Percentiles rank a stretch among this genome's conserved stretches.
Conservation (phyloP, 2,888 invertebrate genomes). For the Drosophila hawaiiensis region DNA sequence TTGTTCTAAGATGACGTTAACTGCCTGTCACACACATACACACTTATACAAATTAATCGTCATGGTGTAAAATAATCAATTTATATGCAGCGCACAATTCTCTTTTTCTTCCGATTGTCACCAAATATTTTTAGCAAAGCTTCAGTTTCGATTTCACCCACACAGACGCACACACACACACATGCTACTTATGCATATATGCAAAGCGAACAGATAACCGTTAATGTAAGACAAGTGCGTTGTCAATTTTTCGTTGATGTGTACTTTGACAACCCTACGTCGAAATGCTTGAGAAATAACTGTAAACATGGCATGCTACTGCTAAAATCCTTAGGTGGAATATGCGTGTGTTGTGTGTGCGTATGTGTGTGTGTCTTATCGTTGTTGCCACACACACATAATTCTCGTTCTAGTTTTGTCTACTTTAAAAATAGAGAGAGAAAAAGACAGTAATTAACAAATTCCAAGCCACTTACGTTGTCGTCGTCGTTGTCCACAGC, state of each 20-base stretch:
- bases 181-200: background rate
- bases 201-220: slow-evolving; percentile 40
- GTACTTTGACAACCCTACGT: slow-evolving; percentile 42
- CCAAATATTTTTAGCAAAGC: slow-evolving; percentile 2
- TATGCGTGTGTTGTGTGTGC: slow-evolving; percentile 4
- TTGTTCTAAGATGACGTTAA: background rate
- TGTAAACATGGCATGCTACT: slow-evolving; percentile 48
- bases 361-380: slow-evolving; percentile 18
- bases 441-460: slow-evolving; percentile 55
- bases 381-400: slow-evolving; percentile 44
- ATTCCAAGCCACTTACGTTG: slow-evolving; percentile 75
- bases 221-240: slow-evolving; percentile 27
- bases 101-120: slow-evolving; percentile 1
- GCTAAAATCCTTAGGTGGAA: slow-evolving; percentile 8
- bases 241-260: slow-evolving; percentile 2
- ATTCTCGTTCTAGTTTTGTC: slow-evolving; percentile 23
- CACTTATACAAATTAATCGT: background rate
- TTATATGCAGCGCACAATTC: slow-evolving; percentile 44
- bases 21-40: background rate
- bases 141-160: slow-evolving; percentile 43
- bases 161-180: slow-evolving; percentile 2
- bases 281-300: slow-evolving; percentile 47
- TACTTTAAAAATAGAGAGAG: background rate
- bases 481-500: slow-evolving; percentile 79
- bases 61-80: slow-evolving; percentile 15